Evolutionary conservation across 2,888 invertebrate genomes (phyloP), one percentile per base, ranked within the genome.

Genomic region (Xestia rhomboidea): DNA sequence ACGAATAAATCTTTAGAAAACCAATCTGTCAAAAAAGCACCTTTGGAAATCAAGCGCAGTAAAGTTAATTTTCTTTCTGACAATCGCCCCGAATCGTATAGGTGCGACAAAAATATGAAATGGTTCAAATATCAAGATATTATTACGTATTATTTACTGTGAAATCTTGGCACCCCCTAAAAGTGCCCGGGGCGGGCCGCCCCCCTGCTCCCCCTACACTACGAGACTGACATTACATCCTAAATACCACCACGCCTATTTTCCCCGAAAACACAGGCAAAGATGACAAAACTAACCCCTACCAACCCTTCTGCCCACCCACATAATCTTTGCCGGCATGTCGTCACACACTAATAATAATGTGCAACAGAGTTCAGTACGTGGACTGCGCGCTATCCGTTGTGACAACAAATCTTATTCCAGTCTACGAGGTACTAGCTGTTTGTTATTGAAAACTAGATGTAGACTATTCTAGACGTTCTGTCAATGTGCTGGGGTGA

Each of bases 341-440:
- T 82, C 81, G 85, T 87, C 81, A 77, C 82, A 85, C 85, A 87
- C 90, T 92, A 90, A 93, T 92, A 93, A 93, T 93, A 92, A 92
- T 91, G 92, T 90, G 90, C 90, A 91, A 89, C 87, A 88, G 84
- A 87, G 88, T 89, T 89, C 86, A 84, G 86, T 75, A 82, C 73
- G 78, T 76, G 78, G 77, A 69, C 72, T 74, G 69, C 60, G 64
- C 81, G 68, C 84, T 89, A 93, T 92, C 92, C 88, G 89, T 85
- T 87, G 88, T 89, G 92, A 93, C 93, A 92, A 91, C 92, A 91
- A 89, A 91, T 90, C 90, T 89, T 74, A 57, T 57, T 74, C 77
- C 82, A 66, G 73, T 63, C 57, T 15, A 63, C 63, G 38, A 41
- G 34, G 41, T 18, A 60, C 34, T 44, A 73, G 60, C 73, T 83